Evolutionary conservation across 2,888 invertebrate species (phyloP).

Genomic region (Drosophila phalerata): DNA sequence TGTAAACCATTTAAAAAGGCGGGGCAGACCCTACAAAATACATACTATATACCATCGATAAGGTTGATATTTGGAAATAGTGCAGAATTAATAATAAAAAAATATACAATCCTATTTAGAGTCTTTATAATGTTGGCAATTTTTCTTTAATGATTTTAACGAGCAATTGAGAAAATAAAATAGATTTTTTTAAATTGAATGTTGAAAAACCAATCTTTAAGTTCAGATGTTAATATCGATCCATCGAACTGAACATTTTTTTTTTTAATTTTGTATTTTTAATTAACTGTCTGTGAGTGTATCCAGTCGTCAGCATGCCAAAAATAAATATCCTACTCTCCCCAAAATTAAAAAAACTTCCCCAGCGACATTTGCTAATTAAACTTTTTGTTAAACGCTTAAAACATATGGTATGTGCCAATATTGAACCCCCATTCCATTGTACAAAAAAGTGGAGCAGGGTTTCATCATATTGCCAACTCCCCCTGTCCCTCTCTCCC

Average conservation of each 20-base stretch:
- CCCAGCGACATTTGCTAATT: constrained; percentile 63
- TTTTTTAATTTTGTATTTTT: neutral
- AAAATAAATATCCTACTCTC: neutral
- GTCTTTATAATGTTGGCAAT: too few species aligned
- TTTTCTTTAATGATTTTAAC: too few species aligned
- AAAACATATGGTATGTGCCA: constrained; percentile 55
- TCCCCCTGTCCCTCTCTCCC: neutral
- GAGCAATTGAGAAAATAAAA: too few species aligned
- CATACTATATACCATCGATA: too few species aligned
- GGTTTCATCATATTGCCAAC: neutral
- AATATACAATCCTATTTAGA: too few species aligned
- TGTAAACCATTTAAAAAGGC: neutral
- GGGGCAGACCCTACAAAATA: neutral
- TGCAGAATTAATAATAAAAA: too few species aligned
- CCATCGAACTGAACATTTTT: too few species aligned
- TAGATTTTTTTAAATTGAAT: too few species aligned
- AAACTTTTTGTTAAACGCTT: constrained; percentile 58
- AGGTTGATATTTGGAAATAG: too few species aligned
- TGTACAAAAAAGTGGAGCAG: neutral
- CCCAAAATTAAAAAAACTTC: constrained; percentile 35
- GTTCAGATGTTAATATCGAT: too few species aligned
- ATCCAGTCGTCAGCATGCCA: neutral
- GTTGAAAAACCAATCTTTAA: too few species aligned
- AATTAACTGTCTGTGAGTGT: neutral
- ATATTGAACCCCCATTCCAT: constrained; percentile 2